Evolutionary conservation across 1,140 invertebrate species (phyloP).

Genomic region (Triops longicaudatus): DNA sequence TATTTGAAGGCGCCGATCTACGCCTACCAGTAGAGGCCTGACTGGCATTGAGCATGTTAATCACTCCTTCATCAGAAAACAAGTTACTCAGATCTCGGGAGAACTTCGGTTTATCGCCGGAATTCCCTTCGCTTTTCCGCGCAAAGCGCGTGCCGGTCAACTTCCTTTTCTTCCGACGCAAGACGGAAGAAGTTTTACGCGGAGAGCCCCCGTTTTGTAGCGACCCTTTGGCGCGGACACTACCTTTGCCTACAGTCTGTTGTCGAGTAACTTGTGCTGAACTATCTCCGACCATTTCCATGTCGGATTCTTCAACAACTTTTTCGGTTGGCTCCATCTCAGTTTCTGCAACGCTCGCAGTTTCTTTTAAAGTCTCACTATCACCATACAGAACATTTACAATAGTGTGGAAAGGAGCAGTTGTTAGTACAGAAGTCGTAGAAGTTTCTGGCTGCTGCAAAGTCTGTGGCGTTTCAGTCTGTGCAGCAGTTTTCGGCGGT

Average conservation of each 20-base stretch:
- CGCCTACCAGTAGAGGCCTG: constrained; percentile 25
- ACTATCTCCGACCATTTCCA: background rate
- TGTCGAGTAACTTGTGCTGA: background rate
- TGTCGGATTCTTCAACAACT: background rate
- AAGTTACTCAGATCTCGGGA: constrained; percentile 33
- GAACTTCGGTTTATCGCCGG: constrained; percentile 18
- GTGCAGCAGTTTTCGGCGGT: too few relatives aligned
- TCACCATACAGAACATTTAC: too few relatives aligned
- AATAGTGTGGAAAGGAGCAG: too few relatives aligned
- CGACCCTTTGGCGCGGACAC: background rate
- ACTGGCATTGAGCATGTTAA: constrained; percentile 33
- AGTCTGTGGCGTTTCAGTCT: too few relatives aligned
- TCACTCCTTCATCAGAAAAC: constrained; percentile 32
- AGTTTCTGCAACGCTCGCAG: background rate
- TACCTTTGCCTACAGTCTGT: background rate
- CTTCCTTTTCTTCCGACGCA: background rate
- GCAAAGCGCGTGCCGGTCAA: background rate
- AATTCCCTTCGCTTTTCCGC: background rate
- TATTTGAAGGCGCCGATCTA: constrained; percentile 29
- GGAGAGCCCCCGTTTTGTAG: background rate
- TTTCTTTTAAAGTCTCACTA: background rate
- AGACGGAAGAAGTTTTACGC: background rate
- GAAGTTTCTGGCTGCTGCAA: too few relatives aligned
- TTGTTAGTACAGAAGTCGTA: too few relatives aligned
- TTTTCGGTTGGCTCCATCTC: background rate